phyloP scores from a whole-genome alignment of 2,113 vertebrate species.

The Lepus americanus region DNA sequence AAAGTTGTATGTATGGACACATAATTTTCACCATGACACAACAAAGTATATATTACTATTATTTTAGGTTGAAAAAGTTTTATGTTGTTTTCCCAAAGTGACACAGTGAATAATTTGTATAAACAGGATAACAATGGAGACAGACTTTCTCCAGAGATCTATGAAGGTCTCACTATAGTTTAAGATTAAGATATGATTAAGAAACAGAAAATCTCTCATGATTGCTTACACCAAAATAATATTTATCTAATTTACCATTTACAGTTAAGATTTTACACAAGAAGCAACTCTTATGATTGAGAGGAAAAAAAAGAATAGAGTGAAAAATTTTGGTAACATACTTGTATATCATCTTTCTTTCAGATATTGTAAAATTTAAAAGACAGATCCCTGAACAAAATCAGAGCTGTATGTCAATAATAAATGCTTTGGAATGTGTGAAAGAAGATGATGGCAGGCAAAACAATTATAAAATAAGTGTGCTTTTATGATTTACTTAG shows the following conservation, averaged over 20 bases:
- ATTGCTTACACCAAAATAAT: background rate
- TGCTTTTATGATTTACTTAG: background rate
- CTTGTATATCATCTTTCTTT: background rate
- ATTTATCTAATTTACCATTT: background rate
- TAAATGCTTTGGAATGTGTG: too few relatives aligned
- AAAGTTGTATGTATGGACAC: background rate
- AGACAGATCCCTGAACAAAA: background rate
- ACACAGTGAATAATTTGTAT: background rate
- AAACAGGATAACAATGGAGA: background rate
- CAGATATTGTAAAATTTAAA: background rate
- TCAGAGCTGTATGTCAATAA: background rate
- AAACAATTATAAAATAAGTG: background rate
- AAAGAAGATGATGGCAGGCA: too few relatives aligned
- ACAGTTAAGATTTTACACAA: background rate
- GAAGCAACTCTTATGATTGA: background rate
- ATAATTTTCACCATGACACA: background rate
- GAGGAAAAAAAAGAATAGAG: background rate
- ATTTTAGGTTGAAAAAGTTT: background rate
- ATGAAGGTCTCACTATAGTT: background rate
- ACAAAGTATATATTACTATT: background rate
- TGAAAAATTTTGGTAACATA: background rate
- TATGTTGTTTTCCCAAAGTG: background rate
- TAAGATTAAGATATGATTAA: background rate
- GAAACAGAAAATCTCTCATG: background rate
- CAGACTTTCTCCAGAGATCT: background rate